Evolutionary conservation across 2,797 vertebrate species (phyloP).

Genomic region (Xyrichtys novacula): DNA sequence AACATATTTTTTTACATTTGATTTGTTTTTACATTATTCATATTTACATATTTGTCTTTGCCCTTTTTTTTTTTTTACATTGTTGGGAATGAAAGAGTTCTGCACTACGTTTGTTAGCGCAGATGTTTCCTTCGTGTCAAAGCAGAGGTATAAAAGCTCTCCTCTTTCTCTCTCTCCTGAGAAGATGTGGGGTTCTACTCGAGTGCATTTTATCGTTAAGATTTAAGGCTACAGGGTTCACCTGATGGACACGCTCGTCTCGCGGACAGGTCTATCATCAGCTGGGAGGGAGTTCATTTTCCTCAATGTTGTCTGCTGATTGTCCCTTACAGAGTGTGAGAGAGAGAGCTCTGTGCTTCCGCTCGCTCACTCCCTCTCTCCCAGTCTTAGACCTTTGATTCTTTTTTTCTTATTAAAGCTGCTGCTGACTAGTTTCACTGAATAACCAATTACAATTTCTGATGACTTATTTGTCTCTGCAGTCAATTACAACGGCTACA

Average conservation of each 20-base stretch:
- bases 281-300: conserved; percentile 53
- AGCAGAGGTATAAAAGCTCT: conserved; percentile 83
- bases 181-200: conserved; percentile 78
- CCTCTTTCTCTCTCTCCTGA: conserved; percentile 80
- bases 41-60: conserved; percentile 84
- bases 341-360: conserved; percentile 34
- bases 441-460: conserved; percentile 73
- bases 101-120: conserved; percentile 75
- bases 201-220: conserved; percentile 82
- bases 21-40: conserved; percentile 83
- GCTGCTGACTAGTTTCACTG: conserved; percentile 55
- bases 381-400: conserved; percentile 14
- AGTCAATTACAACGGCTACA: conserved; percentile 71
- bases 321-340: conserved; percentile 69
- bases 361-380: conserved; percentile 35
- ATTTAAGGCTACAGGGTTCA: conserved; percentile 79
- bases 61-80: conserved; percentile 82
- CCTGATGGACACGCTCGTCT: conserved; percentile 66
- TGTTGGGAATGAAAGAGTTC: conserved; percentile 75
- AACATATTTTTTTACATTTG: conserved; percentile 87
- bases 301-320: conserved; percentile 62
- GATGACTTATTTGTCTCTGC: conserved; percentile 75
- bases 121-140: conserved; percentile 74
- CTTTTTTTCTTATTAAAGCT: conserved; percentile 61
- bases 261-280: conserved; percentile 63